Evolutionary conservation across 2,797 vertebrate genomes (phyloP), one percentile per base, ranked within the genome.

Genomic region (Catostomus latipinnis): DNA sequence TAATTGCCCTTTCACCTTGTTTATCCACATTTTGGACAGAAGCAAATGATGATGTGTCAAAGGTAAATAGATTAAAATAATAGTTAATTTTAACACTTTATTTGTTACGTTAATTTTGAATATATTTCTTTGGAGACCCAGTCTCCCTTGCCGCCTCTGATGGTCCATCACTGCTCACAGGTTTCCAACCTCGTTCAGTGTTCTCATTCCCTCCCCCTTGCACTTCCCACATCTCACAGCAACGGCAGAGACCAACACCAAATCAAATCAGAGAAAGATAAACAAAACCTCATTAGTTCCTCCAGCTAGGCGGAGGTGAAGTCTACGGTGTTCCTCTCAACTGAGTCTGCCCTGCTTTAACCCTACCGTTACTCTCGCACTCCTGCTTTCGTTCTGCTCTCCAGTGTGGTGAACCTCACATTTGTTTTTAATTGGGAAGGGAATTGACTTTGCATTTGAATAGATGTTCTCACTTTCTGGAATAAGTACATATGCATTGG

Each of bases 391-490:
- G 74, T 79, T 69, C 57, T 72, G 81, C 76, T 72, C 79, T 83
- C 70, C 6, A 78, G 82, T 79, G 82, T 82, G 78, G 71, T 82
- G 75, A 86, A 84, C 86, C 71, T 56, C 84, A 82, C 81, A 84
- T 87, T 86, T 75, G 75, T 82, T 83, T 87, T 87, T 87, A 86
- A 87, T 88, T 87, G 85, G 78, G 60, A 80, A 85, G 83, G 82
- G 78, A 85, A 87, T 85, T 85, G 78, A 83, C 81, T 84, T 87
- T 85, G 82, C 76, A 81, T 86, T 83, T 81, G 77, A 84, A 84
- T 85, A 77, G 66, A 53, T 76, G 72, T 82, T 85, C 82, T 82
- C 81, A 72, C 78, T 84, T 81, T 74, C 52, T 77, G 73, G 71
- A 84, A 81, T 84, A 86, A 79, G 77, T 85, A 84, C 72, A 83